A percentile compares a stretch with the other conserved stretches of the same genome.
Conservation (phyloP, 64 coral and sea anemone genomes). For the Pocillopora damicornis region DNA sequence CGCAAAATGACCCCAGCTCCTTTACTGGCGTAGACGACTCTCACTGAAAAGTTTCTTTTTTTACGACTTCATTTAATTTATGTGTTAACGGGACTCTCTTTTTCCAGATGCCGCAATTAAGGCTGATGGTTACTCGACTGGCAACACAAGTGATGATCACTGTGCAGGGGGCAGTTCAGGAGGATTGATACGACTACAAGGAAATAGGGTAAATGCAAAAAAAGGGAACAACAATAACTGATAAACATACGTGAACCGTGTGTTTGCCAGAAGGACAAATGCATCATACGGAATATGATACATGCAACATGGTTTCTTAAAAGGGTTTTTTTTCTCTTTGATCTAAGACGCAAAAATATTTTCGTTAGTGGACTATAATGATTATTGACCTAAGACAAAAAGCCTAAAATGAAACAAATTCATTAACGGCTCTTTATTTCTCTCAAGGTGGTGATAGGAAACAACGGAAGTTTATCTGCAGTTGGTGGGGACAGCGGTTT, state of each 20-base stretch:
- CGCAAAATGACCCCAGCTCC: too few species aligned
- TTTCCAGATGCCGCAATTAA: conserved; percentile 36
- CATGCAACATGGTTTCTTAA: too few species aligned
- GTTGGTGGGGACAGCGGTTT: conserved; percentile 46
- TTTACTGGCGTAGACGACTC: too few species aligned
- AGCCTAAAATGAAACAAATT: too few species aligned
- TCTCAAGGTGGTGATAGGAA: conserved; percentile 17
- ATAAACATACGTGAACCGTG: background rate
- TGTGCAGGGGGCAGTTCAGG: conserved; percentile 63
- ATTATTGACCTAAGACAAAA: too few species aligned
- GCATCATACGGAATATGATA: too few species aligned
- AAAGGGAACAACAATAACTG: background rate
- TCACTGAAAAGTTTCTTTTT: too few species aligned
- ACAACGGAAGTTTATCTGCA: background rate
- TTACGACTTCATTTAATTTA: too few species aligned
- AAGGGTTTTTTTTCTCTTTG: too few species aligned
- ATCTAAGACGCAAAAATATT: too few species aligned
- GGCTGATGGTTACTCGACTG: conserved; percentile 34
- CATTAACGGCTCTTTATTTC: background rate
- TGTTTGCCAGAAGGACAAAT: too few species aligned
- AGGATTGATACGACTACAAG: conserved; percentile 44
- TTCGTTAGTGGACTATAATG: too few species aligned
- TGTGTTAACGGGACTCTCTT: background rate
- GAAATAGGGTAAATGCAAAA: conserved; percentile 14
- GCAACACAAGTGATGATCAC: conserved; percentile 33